Evolutionary conservation across 2,113 vertebrate species (phyloP), one percentile per base, ranked within the genome.

Genomic region (Gymnogyps californianus): DNA sequence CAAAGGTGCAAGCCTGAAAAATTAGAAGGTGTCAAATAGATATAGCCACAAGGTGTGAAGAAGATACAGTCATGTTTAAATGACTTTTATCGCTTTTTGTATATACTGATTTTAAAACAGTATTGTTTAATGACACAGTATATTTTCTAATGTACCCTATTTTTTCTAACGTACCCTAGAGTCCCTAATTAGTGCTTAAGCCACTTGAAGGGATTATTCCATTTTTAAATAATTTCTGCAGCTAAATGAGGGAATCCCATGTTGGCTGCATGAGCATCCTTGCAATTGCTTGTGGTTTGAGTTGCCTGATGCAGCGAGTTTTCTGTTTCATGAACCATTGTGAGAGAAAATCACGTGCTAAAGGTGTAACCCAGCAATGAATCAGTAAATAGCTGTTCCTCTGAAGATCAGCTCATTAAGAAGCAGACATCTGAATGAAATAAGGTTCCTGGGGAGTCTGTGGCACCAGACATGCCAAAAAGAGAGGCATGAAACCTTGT

Each of bases 361-460:
- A 83, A 93, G 93, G 81, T 92, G 77, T 38, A 40, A 93, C 75
- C 36, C 87, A 83, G 93, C 87, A 83, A n/a, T 36, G 58, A 61
- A 74, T 79, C 70, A 64, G 66, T 79, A 87, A 96, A 79, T 18
- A 88, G 94, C 89, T 76, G 66, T 34, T 69, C 22, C 70, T 92
- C 77, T 65, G 70, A 87, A 44, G 72, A 83, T 29, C 81, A 79
- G 83, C 93, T 92, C 72, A 78, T 92, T 81, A 83, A 67, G 94
- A 26, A 81, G 55, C 95, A 97, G 93, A 44, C 40, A 29, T 76
- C 77, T 79, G 83, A 95, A 94, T 88, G 71, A 85, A 96, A 80
- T 84, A 46, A 91, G 69, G 65, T n/a, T 94, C 91, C 93, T 36
- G n/a, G 75, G 84, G 78, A 52, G 71, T 19, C 78, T 88, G n/a